phyloP scores from a whole-genome alignment of 1,140 invertebrate genomes.

The Aradophagus sp. region DNA sequence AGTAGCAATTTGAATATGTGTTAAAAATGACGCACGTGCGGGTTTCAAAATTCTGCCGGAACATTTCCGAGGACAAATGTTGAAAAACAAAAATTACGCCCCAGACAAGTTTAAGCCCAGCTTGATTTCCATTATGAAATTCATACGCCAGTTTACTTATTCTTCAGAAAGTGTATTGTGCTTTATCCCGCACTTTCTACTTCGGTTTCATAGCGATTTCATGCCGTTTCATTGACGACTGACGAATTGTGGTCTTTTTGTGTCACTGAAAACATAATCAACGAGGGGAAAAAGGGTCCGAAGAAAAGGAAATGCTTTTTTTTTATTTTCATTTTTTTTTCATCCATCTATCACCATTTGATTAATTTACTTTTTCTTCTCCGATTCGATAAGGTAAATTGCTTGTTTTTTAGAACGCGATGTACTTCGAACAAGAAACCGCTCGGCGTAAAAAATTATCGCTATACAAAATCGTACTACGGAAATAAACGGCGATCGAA shows the following conservation, averaged over 20 bases:
- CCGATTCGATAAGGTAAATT: too few species aligned
- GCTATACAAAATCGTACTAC: conserved; percentile 24
- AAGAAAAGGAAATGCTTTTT: conserved; percentile 1
- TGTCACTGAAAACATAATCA: conserved; percentile 1
- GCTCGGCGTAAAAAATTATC: conserved; percentile 7
- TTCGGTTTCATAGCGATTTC: conserved; percentile 33
- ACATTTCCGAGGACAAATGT: too few species aligned
- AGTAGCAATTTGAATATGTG: too few species aligned
- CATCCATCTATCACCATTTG: too few species aligned
- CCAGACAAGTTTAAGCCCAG: conserved; percentile 15
- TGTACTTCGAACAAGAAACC: too few species aligned
- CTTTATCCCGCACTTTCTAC: conserved; percentile 22
- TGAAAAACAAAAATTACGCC: too few species aligned
- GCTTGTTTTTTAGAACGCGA: too few species aligned
- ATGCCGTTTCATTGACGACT: conserved; percentile 30
- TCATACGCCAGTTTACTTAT: conserved; percentile 31
- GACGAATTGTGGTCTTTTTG: conserved; percentile 31
- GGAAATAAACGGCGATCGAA: conserved; percentile 41
- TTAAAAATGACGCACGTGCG: too few species aligned
- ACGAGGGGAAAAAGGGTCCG: background rate
- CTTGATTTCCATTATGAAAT: conserved; percentile 35
- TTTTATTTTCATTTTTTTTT: background rate
- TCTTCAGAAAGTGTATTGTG: conserved; percentile 35
- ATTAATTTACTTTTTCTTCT: too few species aligned
- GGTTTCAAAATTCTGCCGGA: too few species aligned